phyloP scores from a whole-genome alignment of 2,797 vertebrate species.

The Heteromormyrus szaboi region DNA sequence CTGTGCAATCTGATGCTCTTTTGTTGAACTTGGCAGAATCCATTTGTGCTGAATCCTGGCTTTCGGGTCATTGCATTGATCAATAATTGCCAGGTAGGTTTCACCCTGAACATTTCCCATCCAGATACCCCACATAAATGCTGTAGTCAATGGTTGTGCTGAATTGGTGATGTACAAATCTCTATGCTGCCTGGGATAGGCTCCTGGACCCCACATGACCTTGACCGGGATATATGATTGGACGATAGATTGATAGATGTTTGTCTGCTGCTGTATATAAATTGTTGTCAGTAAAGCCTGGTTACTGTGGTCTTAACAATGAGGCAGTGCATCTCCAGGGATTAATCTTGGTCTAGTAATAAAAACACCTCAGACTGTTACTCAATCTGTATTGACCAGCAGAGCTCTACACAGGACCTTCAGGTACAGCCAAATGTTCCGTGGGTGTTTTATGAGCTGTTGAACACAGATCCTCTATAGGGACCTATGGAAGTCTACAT shows the following conservation, averaged over 20 bases:
- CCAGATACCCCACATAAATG: not conserved
- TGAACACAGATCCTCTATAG: not conserved
- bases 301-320: not conserved
- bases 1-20: not conserved
- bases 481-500: not conserved
- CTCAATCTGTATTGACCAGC: not conserved
- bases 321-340: not conserved
- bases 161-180: not conserved
- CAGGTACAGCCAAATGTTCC: not conserved
- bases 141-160: not conserved
- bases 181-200: not conserved
- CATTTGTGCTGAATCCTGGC: not conserved
- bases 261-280: not conserved
- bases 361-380: not conserved
- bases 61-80: not conserved
- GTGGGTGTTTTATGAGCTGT: not conserved
- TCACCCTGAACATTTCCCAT: not conserved
- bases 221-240: not conserved
- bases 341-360: not conserved
- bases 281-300: not conserved
- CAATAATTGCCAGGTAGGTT: not conserved
- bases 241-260: not conserved
- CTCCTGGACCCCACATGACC: not conserved
- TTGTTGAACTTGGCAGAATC: conserved; percentile 3
- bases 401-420: not conserved